Percentiles rank a stretch among this genome's conserved stretches.
These are phyloP conservation scores for Clarias fuscus DNA, from an alignment of 2,797 vertebrate species.

Conservation along the genomic window DNA sequence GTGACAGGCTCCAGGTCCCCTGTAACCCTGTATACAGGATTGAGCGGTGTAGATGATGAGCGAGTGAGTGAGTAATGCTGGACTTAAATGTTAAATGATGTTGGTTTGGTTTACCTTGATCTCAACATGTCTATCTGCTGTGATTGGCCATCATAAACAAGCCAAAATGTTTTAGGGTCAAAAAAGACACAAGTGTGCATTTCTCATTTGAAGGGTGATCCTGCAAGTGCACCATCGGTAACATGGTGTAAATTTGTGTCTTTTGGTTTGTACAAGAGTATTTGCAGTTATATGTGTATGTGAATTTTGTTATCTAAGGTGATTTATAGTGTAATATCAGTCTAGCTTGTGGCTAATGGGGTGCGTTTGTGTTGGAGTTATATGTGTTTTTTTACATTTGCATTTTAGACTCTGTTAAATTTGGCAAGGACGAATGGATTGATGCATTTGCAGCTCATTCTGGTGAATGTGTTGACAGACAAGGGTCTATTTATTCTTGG, in stretches of 20 bases:
- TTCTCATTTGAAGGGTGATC: not conserved
- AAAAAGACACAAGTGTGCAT: not conserved
- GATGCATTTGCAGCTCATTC: not conserved
- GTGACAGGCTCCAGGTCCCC: too few relatives aligned
- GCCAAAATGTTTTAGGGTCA: not conserved
- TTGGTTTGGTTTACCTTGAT: too few relatives aligned
- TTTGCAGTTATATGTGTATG: not conserved
- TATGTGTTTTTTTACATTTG: not conserved
- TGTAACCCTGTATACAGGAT: too few relatives aligned
- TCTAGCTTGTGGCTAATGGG: not conserved
- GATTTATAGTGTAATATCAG: not conserved
- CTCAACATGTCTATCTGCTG: not conserved
- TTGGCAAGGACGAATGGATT: not conserved
- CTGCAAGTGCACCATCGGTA: not conserved
- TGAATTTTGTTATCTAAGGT: not conserved
- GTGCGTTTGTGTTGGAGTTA: not conserved
- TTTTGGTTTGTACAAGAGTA: not conserved
- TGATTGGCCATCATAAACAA: not conserved
- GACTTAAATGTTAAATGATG: too few relatives aligned
- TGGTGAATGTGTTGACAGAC: not conserved
- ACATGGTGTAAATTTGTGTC: conserved; percentile 10
- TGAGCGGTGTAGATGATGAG: too few relatives aligned
- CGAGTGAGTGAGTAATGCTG: too few relatives aligned
- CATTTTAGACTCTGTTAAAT: not conserved
- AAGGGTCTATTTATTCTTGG: not conserved